Conservation (phyloP, 1,140 invertebrate genomes). For the Brachystomella parvula region DNA sequence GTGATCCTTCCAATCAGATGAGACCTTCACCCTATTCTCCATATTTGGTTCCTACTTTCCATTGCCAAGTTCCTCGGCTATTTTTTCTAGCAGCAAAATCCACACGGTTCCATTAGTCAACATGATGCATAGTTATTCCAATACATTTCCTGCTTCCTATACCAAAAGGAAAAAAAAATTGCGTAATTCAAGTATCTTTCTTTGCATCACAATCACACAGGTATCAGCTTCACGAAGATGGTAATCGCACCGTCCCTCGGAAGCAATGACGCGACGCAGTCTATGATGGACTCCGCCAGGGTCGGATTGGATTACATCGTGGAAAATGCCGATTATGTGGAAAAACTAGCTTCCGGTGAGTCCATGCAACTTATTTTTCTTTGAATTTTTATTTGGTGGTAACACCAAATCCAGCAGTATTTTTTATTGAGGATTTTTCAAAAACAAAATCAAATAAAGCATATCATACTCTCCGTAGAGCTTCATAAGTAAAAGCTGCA, state of each 20-base stretch:
- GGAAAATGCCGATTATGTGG: slow-evolving; percentile 83
- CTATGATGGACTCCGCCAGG: slow-evolving; percentile 43
- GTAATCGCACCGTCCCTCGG: slow-evolving; percentile 14
- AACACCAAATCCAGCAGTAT: too few relatives aligned
- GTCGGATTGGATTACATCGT: slow-evolving; percentile 88
- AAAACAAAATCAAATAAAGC: background rate
- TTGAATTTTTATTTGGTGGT: too few relatives aligned
- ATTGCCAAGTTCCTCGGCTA: background rate
- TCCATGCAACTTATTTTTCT: too few relatives aligned
- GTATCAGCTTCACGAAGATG: slow-evolving; percentile 17
- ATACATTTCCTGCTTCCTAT: background rate
- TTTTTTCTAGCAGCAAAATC: background rate
- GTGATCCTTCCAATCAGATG: background rate
- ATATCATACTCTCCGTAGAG: too few relatives aligned
- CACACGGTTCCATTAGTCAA: background rate
- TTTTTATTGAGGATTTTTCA: background rate
- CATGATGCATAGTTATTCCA: background rate
- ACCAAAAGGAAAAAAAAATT: background rate
- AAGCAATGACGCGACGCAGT: slow-evolving; percentile 9
- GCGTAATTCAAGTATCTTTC: background rate
- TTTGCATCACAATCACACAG: background rate
- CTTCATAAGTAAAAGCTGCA: too few relatives aligned
- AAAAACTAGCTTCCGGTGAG: slow-evolving; percentile 73
- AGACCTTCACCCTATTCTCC: slow-evolving; percentile 37
- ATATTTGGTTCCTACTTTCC: slow-evolving; percentile 21